Evolutionary conservation across 2,113 vertebrate species (phyloP), one percentile per base, ranked within the genome.

Genomic region (Ivindomyrus marchei): DNA sequence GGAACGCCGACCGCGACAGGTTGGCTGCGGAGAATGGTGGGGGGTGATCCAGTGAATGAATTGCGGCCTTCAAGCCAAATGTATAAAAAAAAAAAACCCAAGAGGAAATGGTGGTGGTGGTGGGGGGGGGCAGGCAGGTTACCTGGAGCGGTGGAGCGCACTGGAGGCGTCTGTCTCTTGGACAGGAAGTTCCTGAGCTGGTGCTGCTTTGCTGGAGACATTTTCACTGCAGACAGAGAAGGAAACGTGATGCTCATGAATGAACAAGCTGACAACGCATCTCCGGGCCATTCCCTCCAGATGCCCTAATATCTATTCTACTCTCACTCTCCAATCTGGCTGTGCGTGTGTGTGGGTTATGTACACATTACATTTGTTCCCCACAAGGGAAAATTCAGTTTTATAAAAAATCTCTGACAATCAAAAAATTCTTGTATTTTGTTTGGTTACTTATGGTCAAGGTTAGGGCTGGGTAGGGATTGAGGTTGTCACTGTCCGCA

Each of bases 61-160:
- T 2, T 49, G 45, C 11, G 58, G 9, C 36, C 13, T 56, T 53
- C 11, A 56, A 87, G n/a, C 10, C 27, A 56, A 56, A 52, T 15
- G 46, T 3, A 45, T 39, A 84, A 46, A 24, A 74, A 84, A n/a
- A 84, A 19, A 45, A 13, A 3, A 3, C 2, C 39, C 15, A 19
- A 80, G 74, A 19, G 74, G 50, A 52, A 52, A 52, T 11, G 49
- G 49, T 11, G 49, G 56, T 0, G 31, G 31, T 31, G 31, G 31
- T 31, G 31, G 0, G 8, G 8, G 39, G 6, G 3, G 0, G 52
- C 85, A 39, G 70, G 83, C 21, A 83, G 46, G 86, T 90, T 97
- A 99, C 98, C 98, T 97, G 98, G 98, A 91, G 98, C 98, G 17
- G 97, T 99, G 13, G 98, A 98, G 58, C 97, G 96, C 62, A 99